Base-by-base conservation (phyloP, 2,888 invertebrate genomes). In the Cryptocheilus praepositus region DNA sequence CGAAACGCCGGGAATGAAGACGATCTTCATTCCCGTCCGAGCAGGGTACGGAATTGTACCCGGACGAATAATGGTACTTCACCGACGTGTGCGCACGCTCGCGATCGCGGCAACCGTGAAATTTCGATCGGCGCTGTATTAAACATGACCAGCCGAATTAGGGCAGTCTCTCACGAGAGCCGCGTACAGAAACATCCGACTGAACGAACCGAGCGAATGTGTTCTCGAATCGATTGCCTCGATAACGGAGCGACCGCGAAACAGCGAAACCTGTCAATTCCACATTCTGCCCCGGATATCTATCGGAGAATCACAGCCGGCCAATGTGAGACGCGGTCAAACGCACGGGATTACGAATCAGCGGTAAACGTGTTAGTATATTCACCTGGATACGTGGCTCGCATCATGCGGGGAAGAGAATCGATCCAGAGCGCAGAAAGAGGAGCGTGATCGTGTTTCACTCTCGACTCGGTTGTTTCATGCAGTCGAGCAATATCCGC, bases 101-200 rank as follows among this genome's bases (percentile, higher is more conserved):
- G 11, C 1, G 8, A 8, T 36, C 36, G 36, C 36, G 36, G 36
- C 3, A 36, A 36, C 36, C 67, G 66, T 63, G 66, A 64, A 61
- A 66, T 57, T 70, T 64, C 51, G 62, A 66, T 72, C 64, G 57
- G 58, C 22, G 25, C 67, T 77, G 77, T 68, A 77, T 77, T 77
- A 77, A 77, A 77, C 77, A 77, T 77, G 77, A 73, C 67, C 59
- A 69, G 25, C 52, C 53, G 66, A 70, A 74, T 74, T 77, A 74
- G 77, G 52, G 52, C 60, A 11, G 55, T 55, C 56, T 53, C 49
- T 49, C 11, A 16, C n/a, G 49, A 49, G 1, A n/a, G 51, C 28
- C n/a, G 36, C n/a, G 5, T 5, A 25, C 25, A 45, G 49, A 49
- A 49, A 49, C 36, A 36, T 36, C 36, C 36, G 36, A 36, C 36